Percentiles rank a stretch among this genome's conserved stretches.
Evolutionary conservation across 2,797 vertebrate genomes (phyloP).

Genomic region (Borostomias antarcticus): DNA sequence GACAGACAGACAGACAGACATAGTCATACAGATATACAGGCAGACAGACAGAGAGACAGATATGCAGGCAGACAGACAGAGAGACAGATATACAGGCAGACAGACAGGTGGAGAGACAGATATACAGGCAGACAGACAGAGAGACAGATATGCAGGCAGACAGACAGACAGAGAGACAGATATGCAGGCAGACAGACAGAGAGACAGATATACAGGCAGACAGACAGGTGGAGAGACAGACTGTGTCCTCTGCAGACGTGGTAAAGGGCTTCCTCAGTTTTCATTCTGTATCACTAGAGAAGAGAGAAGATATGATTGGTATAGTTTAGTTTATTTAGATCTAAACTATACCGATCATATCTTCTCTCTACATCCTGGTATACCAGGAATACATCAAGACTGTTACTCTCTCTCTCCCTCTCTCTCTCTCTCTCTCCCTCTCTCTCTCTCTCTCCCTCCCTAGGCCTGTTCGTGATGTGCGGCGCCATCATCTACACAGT

Average conservation of each 20-base stretch:
- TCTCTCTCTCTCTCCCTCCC: background rate
- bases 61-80: background rate
- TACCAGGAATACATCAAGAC: no score
- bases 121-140: background rate
- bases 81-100: background rate
- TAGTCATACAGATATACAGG: no score
- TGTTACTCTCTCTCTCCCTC: background rate
- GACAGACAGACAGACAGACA: no score
- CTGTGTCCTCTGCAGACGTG: background rate
- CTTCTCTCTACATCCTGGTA: no score
- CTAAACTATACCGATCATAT: no score
- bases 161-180: background rate
- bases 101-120: background rate
- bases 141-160: constrained; percentile 7
- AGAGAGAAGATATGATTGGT: no score
- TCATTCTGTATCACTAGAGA: background rate
- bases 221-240: background rate
- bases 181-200: background rate
- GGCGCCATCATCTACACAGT: constrained; percentile 94
- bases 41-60: constrained; percentile 9
- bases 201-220: background rate
- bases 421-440: background rate
- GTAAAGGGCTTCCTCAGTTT: background rate
- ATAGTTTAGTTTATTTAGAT: no score
- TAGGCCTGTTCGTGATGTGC: constrained; percentile 95